Percentiles rank a stretch among this genome's conserved stretches.
phyloP scores from a whole-genome alignment of 2,113 vertebrate genomes.

The Amphiprion percula region DNA sequence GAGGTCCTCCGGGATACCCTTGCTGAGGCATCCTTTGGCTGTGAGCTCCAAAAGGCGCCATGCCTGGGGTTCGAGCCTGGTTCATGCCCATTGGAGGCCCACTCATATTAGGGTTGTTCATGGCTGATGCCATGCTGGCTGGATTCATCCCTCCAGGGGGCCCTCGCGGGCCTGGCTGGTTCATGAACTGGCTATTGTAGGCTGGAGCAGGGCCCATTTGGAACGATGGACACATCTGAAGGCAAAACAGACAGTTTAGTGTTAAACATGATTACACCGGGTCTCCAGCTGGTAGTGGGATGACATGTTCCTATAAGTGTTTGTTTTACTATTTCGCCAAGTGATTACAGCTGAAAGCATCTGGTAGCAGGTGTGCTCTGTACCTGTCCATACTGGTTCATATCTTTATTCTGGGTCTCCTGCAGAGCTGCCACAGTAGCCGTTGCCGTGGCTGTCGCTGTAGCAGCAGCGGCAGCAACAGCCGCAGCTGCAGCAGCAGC shows the following conservation, averaged over 20 bases:
- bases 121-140: constrained; percentile 90
- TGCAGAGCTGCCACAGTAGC: constrained; percentile 97
- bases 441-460: constrained; percentile 94
- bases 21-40: constrained; percentile 98
- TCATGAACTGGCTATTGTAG: constrained; percentile 99
- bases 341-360: constrained; percentile 7
- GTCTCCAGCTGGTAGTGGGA: not conserved
- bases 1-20: constrained; percentile 92
- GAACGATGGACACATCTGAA: constrained; percentile 98
- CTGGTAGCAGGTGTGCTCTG: constrained; percentile 11
- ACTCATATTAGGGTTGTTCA: constrained; percentile 94
- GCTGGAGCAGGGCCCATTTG: constrained; percentile 98
- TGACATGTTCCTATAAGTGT: not conserved
- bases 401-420: constrained; percentile 99
- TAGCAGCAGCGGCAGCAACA: constrained; percentile 93
- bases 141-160: constrained; percentile 97
- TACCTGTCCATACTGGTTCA: constrained; percentile 99
- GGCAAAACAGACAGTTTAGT: constrained; percentile 68
- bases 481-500: constrained; percentile 95
- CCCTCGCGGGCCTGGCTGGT: constrained; percentile 95
- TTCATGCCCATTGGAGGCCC: constrained; percentile 97
- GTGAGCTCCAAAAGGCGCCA: constrained; percentile 92
- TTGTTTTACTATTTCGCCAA: constrained; percentile 2
- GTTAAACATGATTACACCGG: constrained; percentile 12
- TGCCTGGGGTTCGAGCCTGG: constrained; percentile 94